Evolutionary conservation across 2,888 invertebrate genomes (phyloP).

Genomic region (Aphidoletes aphidimyza): DNA sequence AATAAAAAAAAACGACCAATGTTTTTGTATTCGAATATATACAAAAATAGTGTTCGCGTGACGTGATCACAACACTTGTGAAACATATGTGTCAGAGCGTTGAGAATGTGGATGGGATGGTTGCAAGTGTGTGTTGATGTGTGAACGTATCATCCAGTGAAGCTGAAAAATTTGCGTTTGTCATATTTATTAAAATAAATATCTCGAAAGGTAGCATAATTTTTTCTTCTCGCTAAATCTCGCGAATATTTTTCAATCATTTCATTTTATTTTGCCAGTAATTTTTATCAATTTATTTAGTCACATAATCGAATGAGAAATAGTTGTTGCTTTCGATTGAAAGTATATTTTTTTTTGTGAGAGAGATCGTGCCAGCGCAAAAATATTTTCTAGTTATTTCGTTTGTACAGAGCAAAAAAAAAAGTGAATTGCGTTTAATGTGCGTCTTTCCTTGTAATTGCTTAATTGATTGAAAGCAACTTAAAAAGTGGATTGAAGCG

Average conservation of each 20-base stretch:
- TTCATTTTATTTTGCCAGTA: not conserved
- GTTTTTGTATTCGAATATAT: not conserved
- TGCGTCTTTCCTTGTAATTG: conserved; percentile 14
- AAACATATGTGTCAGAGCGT: conserved; percentile 4
- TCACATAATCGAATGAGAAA: not conserved
- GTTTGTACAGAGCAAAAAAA: not conserved
- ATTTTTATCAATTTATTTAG: not conserved
- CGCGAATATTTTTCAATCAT: not conserved
- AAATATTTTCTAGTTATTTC: not conserved
- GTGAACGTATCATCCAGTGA: conserved; percentile 52
- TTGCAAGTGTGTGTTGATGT: conserved; percentile 26
- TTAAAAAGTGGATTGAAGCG: not conserved
- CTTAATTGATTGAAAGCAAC: conserved; percentile 1
- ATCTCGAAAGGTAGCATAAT: conserved; percentile 29
- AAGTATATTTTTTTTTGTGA: no score
- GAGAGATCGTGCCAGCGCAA: not conserved
- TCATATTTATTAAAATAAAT: conserved; percentile 54
- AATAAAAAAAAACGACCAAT: not conserved
- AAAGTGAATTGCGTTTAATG: conserved; percentile 30
- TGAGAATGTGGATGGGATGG: not conserved
- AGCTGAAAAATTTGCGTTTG: conserved; percentile 43
- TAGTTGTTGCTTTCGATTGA: not conserved
- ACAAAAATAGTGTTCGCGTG: no score
- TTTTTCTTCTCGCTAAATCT: not conserved
- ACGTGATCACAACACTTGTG: not conserved